Base-by-base conservation (phyloP, 2,797 vertebrate species). In the Enteromius viviparus region DNA sequence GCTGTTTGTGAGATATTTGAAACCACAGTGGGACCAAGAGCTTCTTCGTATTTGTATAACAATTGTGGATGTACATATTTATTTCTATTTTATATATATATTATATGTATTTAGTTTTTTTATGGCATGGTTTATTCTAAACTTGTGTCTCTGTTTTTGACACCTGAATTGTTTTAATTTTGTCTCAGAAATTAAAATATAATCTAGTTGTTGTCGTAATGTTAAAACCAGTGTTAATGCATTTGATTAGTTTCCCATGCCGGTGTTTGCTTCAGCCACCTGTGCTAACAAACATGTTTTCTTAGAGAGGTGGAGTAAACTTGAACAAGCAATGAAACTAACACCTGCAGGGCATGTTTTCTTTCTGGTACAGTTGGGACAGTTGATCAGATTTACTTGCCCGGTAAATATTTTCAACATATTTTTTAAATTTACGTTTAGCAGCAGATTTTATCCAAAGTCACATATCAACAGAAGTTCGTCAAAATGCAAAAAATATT, bases 211-310 rank as follows among this genome's bases (percentile, higher is more conserved):
- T 51, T 42, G 15, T 76, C 29, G 3, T 42, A 40, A 8, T 49
- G 29, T 53, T 19, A 51, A 10, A 81, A 55, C 34, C 60, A 55
- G 6, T 55, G 9, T 34, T n/a, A 2, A 15, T 62, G 34, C 7
- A 45, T 77, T 62, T 60, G 14, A 62, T 42, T 60, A 7, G 26
- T 85, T 76, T 68, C 34, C 11, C 29, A 40, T 37, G 69, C 47
- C 14, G 6, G n/a, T 29, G 53, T 78, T 71, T 80, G 49, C 62
- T 80, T 80, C 7, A 23, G 9, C 42, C 81, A 84, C 72, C 82
- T 84, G 78, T 65, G 62, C 58, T 84, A 80, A 84, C 65, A 81
- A 62, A 65, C 49, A 42, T 42, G 66, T 77, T 84, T 84, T 80
- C 80, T 71, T 81, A 40, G 66, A 66, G 65, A 60, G 58, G 17